Evolutionary conservation across 2,797 vertebrate species (phyloP).

Genomic region (Monodelphis domestica): DNA sequence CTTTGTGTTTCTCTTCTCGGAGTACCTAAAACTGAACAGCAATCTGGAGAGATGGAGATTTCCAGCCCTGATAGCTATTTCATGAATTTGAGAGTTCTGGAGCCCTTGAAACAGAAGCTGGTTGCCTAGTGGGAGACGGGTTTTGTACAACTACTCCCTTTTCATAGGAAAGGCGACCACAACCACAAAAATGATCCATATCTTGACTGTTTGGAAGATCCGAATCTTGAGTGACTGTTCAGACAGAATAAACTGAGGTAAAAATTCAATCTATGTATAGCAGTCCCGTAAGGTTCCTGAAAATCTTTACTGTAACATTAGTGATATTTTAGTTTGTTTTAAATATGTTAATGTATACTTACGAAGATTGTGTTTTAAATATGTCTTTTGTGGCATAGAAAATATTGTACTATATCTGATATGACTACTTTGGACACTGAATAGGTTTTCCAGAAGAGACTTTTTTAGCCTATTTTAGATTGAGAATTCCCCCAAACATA

Average conservation of each 20-base stretch:
- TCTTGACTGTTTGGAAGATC: neutral
- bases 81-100: neutral
- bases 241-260: neutral
- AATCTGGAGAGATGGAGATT: neutral
- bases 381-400: neutral
- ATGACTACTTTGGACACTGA: neutral
- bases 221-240: neutral
- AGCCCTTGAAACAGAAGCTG: neutral
- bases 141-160: neutral
- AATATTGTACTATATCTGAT: neutral
- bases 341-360: neutral
- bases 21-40: neutral
- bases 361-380: neutral
- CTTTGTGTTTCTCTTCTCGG: neutral
- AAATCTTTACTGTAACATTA: neutral
- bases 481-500: neutral
- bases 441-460: neutral
- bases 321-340: neutral
- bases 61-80: neutral
- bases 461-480: neutral
- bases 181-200: neutral
- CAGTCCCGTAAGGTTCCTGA: neutral
- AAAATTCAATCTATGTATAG: neutral
- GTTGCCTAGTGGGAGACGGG: neutral
- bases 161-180: neutral